Base-by-base conservation (phyloP, 2,113 vertebrate species). In the Anseranas semipalmata region DNA sequence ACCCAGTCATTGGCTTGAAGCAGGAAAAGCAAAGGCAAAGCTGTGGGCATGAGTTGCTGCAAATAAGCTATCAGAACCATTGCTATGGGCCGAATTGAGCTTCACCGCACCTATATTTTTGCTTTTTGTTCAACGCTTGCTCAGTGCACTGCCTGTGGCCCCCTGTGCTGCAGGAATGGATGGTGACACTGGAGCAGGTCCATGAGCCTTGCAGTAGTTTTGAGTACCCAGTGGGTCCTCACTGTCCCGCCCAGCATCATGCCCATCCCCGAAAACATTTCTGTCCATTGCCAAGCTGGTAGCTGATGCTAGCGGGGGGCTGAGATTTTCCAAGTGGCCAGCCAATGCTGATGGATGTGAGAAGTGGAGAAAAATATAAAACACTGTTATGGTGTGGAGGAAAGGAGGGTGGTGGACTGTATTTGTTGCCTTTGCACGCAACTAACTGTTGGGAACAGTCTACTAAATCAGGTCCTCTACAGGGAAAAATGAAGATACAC, bases 1-100 rank as follows among this genome's bases (percentile, higher is more conserved):
- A 37, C 7, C 0, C 0, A 8, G 41, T 43, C 27, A 21, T 3
- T 21, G 22, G 15, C 21, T n/a, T 35, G 39, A 83, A 73, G 22
- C 70, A 70, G 45, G 58, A 65, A 27, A 35, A 35, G 27, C 43
- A 71, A 85, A 75, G 45, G 19, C 32, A 72, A 82, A 50, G 41
- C 32, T n/a, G 28, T 32, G 25, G 21, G 15, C 16, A 5, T 13
- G n/a, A 59, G 3, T 1, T 41, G 55, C 20, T 62, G 24, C 19
- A 45, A 80, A 48, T 39, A 77, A 77, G 20, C 3, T 19, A 48
- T 2, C 0, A 0, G 32, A 27, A 24, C 30, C 19, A 2, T 46
- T 72, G 7, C 32, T 79, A 8, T 52, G 48, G 30, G 30, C 30
- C 67, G 27, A 48, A 3, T 28, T 10, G 28, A 48, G 4, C 27